These are phyloP conservation scores for Drosophila tsacasi DNA, from an alignment of 1,140 invertebrate genomes.

Conservation along the genomic window DNA sequence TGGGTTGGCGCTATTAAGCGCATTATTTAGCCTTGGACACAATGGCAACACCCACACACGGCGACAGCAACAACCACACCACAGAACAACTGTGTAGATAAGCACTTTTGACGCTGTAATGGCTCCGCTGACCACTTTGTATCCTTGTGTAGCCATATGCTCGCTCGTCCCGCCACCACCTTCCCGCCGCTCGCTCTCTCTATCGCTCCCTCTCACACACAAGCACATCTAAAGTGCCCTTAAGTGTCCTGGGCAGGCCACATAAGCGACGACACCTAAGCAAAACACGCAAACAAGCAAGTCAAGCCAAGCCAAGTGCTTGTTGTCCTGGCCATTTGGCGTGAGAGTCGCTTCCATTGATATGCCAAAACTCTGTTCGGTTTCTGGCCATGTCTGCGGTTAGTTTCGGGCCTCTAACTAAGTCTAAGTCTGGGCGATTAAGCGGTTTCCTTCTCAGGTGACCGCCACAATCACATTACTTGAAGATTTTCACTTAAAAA, in stretches of 20 bases:
- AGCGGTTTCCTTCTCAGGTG: background rate
- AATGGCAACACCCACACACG: constrained; percentile 43
- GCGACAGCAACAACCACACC: constrained; percentile 40
- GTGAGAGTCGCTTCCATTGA: constrained; percentile 66
- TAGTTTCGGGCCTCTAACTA: constrained; percentile 17
- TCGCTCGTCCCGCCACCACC: constrained; percentile 12
- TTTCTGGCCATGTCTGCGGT: constrained; percentile 22
- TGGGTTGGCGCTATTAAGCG: constrained; percentile 76
- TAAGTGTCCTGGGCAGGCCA: constrained; percentile 76
- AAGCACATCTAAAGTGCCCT: constrained; percentile 76
- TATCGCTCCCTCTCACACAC: constrained; percentile 10
- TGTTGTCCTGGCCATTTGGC: constrained; percentile 66
- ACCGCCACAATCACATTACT: background rate
- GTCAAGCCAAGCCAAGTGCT: constrained; percentile 50
- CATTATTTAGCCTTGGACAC: constrained; percentile 72
- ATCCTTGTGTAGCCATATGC: constrained; percentile 50
- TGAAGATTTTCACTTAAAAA: background rate
- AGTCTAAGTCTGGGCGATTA: constrained; percentile 15
- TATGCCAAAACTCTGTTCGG: constrained; percentile 35
- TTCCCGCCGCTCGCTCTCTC: constrained; percentile 3
- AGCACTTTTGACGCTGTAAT: constrained; percentile 70
- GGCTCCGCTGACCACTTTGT: constrained; percentile 67
- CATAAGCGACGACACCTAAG: constrained; percentile 80
- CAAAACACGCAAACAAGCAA: constrained; percentile 76
- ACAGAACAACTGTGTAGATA: constrained; percentile 63